phyloP scores from a whole-genome alignment of 2,113 vertebrate species.

The Accipiter virgatus region DNA sequence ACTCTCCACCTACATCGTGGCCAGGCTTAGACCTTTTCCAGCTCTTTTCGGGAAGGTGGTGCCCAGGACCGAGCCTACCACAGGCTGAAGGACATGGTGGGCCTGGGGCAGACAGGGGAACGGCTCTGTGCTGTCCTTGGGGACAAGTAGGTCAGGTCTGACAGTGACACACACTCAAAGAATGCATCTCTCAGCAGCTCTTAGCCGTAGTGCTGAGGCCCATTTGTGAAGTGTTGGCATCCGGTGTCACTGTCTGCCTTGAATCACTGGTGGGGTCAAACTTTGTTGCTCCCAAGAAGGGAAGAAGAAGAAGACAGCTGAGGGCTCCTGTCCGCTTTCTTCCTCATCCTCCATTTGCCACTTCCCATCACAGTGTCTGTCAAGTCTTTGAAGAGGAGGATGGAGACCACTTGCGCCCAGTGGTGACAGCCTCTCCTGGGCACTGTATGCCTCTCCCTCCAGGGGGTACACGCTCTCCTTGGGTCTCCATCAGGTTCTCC shows the following conservation, averaged over 20 bases:
- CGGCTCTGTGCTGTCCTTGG: background rate
- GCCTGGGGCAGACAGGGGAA: background rate
- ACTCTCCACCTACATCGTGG: background rate
- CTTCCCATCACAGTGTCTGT: background rate
- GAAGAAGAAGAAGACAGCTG: background rate
- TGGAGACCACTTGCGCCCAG: background rate
- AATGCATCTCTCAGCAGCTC: background rate
- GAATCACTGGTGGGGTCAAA: background rate
- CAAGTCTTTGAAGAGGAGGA: background rate
- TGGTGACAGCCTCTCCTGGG: background rate
- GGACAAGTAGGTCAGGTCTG: background rate
- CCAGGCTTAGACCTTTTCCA: background rate
- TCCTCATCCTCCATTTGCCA: background rate
- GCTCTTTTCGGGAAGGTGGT: background rate
- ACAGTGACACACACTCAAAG: background rate
- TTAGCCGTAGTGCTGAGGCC: background rate
- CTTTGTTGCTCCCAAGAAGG: background rate
- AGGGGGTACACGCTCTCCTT: rapidly evolving
- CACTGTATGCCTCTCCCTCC: background rate
- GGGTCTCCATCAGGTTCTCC: background rate
- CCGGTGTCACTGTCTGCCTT: background rate
- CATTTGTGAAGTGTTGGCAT: background rate
- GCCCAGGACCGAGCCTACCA: background rate
- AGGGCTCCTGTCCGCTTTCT: background rate
- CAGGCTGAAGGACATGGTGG: background rate